Base-by-base conservation (phyloP, 2,113 vertebrate species). In the Galemys pyrenaicus region DNA sequence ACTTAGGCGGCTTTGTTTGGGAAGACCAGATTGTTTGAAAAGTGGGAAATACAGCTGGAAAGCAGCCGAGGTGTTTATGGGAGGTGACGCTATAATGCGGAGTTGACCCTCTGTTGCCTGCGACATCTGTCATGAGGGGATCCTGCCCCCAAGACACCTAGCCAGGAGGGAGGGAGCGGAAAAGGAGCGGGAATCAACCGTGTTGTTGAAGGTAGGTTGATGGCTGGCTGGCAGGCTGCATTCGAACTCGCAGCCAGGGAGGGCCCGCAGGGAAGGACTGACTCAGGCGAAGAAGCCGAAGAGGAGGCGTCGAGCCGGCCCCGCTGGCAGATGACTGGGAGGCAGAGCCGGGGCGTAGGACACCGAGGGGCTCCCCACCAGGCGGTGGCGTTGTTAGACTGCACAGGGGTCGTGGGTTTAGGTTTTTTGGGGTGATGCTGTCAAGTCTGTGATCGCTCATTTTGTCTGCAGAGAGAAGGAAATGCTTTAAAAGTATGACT, bases 101-200 rank as follows among this genome's bases (percentile, higher is more conserved):
- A 16, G 0, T 41, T 22, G 82, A 65, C 39, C 49, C 6, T 41
- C 58, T 11, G 7, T 60, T 44, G n/a, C 73, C 54, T 56, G 54
- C 20, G 7, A 20, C 54, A 56, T 56, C 19, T 6, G 54, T 22
- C 20, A 56, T 20, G 20, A 56, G 92, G 78, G 84, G 96, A 89
- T 94, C 94, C 68, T 1, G 86, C 87, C 96, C 96, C 60, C 90
- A 90, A 90, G 95, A 26, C 10, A 85, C 94, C 91, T 62, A 13
- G 87, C 68, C 13, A 84, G 84, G 83, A 75, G 79, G 90, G 95
- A 95, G 70, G 92, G 46, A 37, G 49, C 16, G 12, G 46, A 17
- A 51, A 17, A 51, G 39, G 62, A 77, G 28, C 56, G 0, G 7
- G 17, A 56, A 5, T 24, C 75, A 19, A 17, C 7, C 0, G 0